These are phyloP conservation scores for Drosophila azteca DNA, from an alignment of 1,140 invertebrate genomes.

Conservation along the genomic window DNA sequence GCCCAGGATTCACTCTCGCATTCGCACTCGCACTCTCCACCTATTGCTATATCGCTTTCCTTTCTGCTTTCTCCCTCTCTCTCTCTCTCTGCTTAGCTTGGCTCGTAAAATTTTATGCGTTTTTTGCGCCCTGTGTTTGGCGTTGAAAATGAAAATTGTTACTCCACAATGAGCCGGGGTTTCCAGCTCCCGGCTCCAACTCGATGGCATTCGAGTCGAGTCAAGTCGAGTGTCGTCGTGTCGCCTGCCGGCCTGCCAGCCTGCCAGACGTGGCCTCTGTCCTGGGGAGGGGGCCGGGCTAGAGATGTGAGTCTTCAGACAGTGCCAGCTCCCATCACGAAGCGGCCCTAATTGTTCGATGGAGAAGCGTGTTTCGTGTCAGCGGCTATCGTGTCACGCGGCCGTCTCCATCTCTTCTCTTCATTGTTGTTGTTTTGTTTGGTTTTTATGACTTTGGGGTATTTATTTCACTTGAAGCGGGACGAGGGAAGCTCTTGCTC, in stretches of 20 bases:
- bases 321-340: background rate
- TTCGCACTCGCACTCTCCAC: background rate
- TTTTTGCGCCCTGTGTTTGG: slow-evolving; percentile 64
- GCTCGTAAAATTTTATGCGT: slow-evolving; percentile 82
- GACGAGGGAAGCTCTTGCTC: slow-evolving; percentile 18
- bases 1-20: slow-evolving; percentile 21
- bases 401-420: slow-evolving; percentile 18
- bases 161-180: slow-evolving; percentile 48
- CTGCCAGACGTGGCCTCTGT: no score
- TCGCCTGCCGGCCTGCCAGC: slow-evolving; percentile 68
- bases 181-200: slow-evolving; percentile 10
- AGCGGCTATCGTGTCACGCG: background rate
- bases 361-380: slow-evolving; percentile 26
- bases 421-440: slow-evolving; percentile 30
- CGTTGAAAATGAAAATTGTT: slow-evolving; percentile 81
- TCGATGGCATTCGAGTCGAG: slow-evolving; percentile 57
- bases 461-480: slow-evolving; percentile 77
- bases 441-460: slow-evolving; percentile 79
- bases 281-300: no score
- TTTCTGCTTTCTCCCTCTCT: slow-evolving; percentile 5
- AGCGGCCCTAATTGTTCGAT: slow-evolving; percentile 31
- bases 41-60: background rate
- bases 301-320: no score
- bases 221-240: slow-evolving; percentile 71
- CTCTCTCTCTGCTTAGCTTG: slow-evolving; percentile 41